A percentile compares a stretch with the other conserved stretches of the same genome.
Evolutionary conservation across 1,140 invertebrate species (phyloP).

Genomic region (Patella vulgata): DNA sequence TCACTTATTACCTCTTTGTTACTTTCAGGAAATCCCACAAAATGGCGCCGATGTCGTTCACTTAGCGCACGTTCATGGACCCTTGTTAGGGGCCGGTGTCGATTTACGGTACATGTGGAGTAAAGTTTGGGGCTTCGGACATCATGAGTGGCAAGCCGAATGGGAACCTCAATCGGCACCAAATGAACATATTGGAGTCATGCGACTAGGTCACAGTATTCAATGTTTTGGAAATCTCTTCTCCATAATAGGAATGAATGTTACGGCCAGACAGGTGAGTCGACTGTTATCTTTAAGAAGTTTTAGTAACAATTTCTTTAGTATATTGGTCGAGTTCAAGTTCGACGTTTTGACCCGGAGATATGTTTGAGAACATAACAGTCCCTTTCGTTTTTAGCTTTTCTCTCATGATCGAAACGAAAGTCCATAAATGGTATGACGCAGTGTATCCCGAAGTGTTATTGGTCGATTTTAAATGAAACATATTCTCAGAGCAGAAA

Average conservation of each 20-base stretch:
- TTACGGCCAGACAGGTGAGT: slow-evolving; percentile 72
- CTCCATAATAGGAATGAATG: slow-evolving; percentile 69
- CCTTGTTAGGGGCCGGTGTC: slow-evolving; percentile 71
- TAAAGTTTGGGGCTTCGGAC: slow-evolving; percentile 59
- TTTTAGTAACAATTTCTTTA: neutral
- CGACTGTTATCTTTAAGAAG: neutral
- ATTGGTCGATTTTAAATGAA: too few species aligned
- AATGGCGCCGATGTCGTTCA: slow-evolving; percentile 90
- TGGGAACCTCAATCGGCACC: slow-evolving; percentile 63
- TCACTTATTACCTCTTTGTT: neutral
- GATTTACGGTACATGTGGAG: slow-evolving; percentile 66
- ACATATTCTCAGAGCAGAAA: too few species aligned
- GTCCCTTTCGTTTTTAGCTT: neutral
- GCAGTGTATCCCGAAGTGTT: too few species aligned
- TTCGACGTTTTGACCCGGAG: neutral
- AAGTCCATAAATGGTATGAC: too few species aligned
- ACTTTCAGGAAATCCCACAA: slow-evolving; percentile 86
- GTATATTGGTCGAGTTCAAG: neutral
- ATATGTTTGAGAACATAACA: neutral
- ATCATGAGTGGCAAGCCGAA: slow-evolving; percentile 64
- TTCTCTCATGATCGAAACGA: neutral
- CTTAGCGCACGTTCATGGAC: slow-evolving; percentile 77
- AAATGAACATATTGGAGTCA: slow-evolving; percentile 72
- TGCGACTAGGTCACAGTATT: slow-evolving; percentile 72
- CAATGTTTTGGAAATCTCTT: slow-evolving; percentile 70